phyloP scores from a whole-genome alignment of 2,797 vertebrate genomes.

The Cichlasoma orientale region DNA sequence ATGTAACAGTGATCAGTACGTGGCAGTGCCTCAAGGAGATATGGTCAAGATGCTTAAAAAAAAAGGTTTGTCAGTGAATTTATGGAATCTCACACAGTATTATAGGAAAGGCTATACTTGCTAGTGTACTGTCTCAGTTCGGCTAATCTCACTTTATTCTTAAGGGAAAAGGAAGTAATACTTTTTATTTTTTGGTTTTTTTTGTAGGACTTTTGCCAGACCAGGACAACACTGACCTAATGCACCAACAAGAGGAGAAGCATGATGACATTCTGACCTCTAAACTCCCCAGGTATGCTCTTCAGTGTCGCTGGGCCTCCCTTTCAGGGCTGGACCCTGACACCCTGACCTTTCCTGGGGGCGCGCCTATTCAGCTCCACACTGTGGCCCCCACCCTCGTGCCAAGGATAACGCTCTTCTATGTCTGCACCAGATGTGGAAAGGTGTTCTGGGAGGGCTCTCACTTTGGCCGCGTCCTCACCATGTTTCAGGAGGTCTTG shows the following conservation, averaged over 20 bases:
- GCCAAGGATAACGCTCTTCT: constrained; percentile 74
- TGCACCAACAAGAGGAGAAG: constrained; percentile 49
- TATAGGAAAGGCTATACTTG: background rate
- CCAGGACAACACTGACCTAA: constrained; percentile 47
- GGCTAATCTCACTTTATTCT: background rate
- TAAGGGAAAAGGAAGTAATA: background rate
- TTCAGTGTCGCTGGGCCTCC: constrained; percentile 66
- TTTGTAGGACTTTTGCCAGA: constrained; percentile 74
- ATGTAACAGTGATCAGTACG: constrained; percentile 86
- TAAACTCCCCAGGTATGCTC: constrained; percentile 61
- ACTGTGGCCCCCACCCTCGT: constrained; percentile 78
- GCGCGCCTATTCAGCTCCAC: constrained; percentile 76
- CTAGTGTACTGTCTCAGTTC: background rate
- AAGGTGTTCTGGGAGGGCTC: constrained; percentile 95
- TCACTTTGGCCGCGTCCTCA: constrained; percentile 80
- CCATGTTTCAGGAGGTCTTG: constrained; percentile 83
- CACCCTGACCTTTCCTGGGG: constrained; percentile 59
- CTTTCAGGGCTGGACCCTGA: constrained; percentile 41
- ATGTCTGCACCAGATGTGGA: constrained; percentile 85
- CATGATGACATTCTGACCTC: constrained; percentile 47
- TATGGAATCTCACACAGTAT: background rate
- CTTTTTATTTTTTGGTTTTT: background rate
- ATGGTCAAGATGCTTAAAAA: constrained; percentile 79
- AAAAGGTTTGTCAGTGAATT: constrained; percentile 52
- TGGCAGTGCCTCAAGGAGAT: constrained; percentile 80